Base-by-base conservation (phyloP, 2,888 invertebrate genomes). In the Bibio marci region DNA sequence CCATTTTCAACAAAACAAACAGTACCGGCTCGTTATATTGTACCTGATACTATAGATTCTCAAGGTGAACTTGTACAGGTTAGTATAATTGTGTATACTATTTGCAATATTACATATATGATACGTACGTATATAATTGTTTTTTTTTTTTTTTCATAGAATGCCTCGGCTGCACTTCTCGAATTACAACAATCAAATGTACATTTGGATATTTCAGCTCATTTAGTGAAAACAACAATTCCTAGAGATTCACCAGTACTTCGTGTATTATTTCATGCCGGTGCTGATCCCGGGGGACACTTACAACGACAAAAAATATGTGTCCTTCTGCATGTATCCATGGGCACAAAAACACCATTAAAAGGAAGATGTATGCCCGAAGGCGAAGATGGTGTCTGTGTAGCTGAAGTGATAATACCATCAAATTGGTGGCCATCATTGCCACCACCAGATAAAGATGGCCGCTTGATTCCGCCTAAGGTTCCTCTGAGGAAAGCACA, bases 1-100 rank as follows among this genome's bases (percentile, higher is more conserved):
- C 92, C 92, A 7, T 92, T 92, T 64, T 87, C 87, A 49, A 91
- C 90, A 39, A 90, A 90, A 56, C 90, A 92, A 63, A 90, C 90
- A 1, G 88, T 92, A 30, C 88, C 90, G 30, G 86, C 88, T 2
- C 70, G 62, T 35, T 87, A 85, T 56, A 80, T 88, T 43, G 85
- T 88, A 37, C 86, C 87, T 6, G 87, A 88, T 59, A 78, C 80
- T 1, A 61, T 82, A 44, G 82, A 81, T 52, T 70, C 72, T 25
- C 54, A 54, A 46, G 52, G 54, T 34, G 60, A 60, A 42, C 57
- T 57, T 44, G 47, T 56, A 37, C 47, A 47, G 41, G 47, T 45
- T n/a, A n/a, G n/a, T n/a, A n/a, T n/a, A n/a, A n/a, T n/a, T n/a
- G n/a, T n/a, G n/a, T n/a, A n/a, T n/a, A n/a, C n/a, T n/a, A n/a